Evolutionary conservation across 2,888 invertebrate genomes (phyloP).

Genomic region (Leptinotarsa peninsularis): DNA sequence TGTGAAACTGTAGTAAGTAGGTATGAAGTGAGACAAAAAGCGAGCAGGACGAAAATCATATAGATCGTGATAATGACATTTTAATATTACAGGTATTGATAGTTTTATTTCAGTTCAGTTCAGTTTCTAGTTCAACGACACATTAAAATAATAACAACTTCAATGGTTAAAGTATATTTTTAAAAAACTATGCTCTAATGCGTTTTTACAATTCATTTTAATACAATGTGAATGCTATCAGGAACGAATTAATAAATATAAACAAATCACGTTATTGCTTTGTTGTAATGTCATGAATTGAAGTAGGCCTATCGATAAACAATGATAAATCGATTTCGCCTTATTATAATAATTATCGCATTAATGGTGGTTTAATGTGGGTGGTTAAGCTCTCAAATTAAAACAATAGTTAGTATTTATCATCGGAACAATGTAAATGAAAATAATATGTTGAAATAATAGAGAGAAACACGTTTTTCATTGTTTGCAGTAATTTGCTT

Average conservation of each 20-base stretch:
- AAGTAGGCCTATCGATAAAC: constrained; percentile 2
- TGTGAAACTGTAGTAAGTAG: too few species aligned
- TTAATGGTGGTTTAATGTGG: constrained; percentile 3
- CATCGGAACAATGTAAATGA: background rate
- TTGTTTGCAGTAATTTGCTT: background rate
- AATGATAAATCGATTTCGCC: constrained; percentile 13
- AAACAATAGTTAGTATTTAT: background rate
- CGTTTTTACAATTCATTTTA: background rate
- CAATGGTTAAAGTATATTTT: background rate
- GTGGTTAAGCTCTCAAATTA: constrained; percentile 10
- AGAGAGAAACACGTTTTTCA: background rate
- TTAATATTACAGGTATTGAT: too few species aligned
- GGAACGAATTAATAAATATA: background rate
- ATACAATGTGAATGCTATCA: background rate
- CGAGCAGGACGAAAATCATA: too few species aligned
- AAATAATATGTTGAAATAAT: background rate
- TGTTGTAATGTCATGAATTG: background rate
- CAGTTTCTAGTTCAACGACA: background rate
- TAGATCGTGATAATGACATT: too few species aligned
- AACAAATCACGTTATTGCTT: constrained; percentile 9
- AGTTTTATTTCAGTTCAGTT: too few species aligned
- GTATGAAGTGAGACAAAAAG: too few species aligned
- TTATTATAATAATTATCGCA: constrained; percentile 14
- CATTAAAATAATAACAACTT: background rate
- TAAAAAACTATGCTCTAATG: background rate